These are phyloP conservation scores for Hemichromis elongatus DNA, from an alignment of 2,113 vertebrate genomes.

Conservation along the genomic window DNA sequence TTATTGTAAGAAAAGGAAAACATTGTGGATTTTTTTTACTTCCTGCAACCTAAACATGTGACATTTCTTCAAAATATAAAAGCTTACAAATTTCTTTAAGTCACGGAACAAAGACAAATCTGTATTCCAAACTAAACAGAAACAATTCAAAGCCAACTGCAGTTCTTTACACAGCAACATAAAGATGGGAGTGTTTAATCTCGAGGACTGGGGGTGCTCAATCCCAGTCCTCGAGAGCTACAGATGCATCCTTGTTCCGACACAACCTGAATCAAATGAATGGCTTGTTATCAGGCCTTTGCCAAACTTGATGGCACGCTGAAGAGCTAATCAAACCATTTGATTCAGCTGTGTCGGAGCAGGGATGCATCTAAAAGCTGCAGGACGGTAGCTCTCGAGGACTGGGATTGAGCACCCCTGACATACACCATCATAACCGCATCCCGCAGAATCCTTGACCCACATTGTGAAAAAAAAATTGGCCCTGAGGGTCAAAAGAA, in stretches of 20 bases:
- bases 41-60: background rate
- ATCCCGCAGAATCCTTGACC: slow-evolving; percentile 44
- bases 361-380: too few relatives aligned
- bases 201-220: too few relatives aligned
- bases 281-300: too few relatives aligned
- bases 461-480: slow-evolving; percentile 19
- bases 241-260: too few relatives aligned
- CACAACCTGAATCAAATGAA: too few relatives aligned
- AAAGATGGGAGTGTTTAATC: background rate
- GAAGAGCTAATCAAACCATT: too few relatives aligned
- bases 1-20: background rate
- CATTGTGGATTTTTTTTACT: background rate
- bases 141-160: background rate
- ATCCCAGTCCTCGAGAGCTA: too few relatives aligned
- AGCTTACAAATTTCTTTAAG: background rate
- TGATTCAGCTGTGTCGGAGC: too few relatives aligned
- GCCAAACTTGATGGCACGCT: too few relatives aligned
- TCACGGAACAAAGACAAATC: background rate
- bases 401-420: too few relatives aligned
- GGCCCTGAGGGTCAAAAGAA: slow-evolving; percentile 10
- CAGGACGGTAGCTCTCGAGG: too few relatives aligned
- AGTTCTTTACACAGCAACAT: background rate
- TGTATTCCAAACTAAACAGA: background rate
- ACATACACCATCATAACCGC: background rate
- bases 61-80: background rate